phyloP scores from a whole-genome alignment of 2,797 vertebrate species.

The Apogon hyalosoma region DNA sequence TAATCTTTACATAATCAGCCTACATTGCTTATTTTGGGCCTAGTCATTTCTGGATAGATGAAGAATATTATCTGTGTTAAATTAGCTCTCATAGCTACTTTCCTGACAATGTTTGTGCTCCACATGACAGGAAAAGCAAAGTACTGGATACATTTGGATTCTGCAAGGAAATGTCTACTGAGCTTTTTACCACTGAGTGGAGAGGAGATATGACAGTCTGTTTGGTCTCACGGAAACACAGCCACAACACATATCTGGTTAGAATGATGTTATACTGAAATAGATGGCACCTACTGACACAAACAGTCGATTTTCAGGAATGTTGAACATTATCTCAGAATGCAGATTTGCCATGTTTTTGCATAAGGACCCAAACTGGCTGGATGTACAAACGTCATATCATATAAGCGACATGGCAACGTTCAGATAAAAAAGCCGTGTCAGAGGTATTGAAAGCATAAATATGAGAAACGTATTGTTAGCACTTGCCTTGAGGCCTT shows the following conservation, averaged over 20 bases:
- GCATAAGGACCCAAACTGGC: conserved; percentile 4
- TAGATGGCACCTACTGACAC: conserved; percentile 1
- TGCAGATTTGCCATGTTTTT: neutral
- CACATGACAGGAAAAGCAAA: neutral
- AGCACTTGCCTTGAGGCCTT: conserved; percentile 46
- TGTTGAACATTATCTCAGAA: conserved; percentile 13
- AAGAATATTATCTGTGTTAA: conserved; percentile 18
- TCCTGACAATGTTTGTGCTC: neutral
- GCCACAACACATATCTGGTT: neutral
- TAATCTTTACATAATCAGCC: conserved; percentile 6
- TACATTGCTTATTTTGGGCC: conserved; percentile 1
- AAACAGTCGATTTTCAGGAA: conserved; percentile 5
- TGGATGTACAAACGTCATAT: conserved; percentile 1
- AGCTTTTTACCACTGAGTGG: no score
- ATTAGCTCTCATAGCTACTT: conserved; percentile 15
- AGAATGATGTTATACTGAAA: conserved; percentile 14
- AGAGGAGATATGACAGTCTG: neutral
- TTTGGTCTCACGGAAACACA: neutral
- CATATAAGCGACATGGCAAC: conserved; percentile 1
- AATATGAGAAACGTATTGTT: conserved; percentile 49
- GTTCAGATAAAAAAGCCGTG: conserved; percentile 25
- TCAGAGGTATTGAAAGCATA: conserved; percentile 47
- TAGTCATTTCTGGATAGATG: conserved; percentile 18
- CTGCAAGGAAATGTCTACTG: neutral
- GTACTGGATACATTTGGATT: neutral